Evolutionary conservation across 2,888 invertebrate genomes (phyloP).

Genomic region (Nephrotoma appendiculata): DNA sequence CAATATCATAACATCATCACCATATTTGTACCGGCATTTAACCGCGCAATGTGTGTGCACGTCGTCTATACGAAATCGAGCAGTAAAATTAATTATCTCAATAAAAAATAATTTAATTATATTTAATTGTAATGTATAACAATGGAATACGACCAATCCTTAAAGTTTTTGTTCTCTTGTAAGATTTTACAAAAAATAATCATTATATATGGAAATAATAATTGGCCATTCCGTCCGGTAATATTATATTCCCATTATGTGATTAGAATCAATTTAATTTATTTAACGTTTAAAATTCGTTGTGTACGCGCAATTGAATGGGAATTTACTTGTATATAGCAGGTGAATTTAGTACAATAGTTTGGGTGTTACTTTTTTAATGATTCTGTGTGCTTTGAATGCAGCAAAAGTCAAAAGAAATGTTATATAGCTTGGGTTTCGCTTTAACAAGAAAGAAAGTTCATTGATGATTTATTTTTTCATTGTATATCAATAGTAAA

Average conservation of each 20-base stretch:
- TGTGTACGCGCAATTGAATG: background rate
- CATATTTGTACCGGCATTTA: background rate
- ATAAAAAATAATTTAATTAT: background rate
- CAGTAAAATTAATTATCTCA: background rate
- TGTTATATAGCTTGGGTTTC: background rate
- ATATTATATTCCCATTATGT: background rate
- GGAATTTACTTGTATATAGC: background rate
- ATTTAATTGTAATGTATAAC: background rate
- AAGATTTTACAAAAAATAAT: background rate
- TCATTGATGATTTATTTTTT: background rate
- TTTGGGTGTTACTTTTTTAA: background rate
- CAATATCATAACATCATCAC: background rate
- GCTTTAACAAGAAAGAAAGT: background rate
- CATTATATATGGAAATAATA: background rate
- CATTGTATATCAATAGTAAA: background rate
- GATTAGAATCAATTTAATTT: background rate
- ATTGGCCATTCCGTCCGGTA: background rate
- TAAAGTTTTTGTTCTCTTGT: background rate
- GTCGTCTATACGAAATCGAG: background rate
- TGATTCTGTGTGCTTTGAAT: background rate
- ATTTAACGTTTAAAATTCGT: background rate
- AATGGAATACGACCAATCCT: background rate
- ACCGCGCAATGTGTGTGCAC: background rate
- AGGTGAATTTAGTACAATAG: background rate
- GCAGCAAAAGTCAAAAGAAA: background rate